Base-by-base conservation (phyloP, 2,797 vertebrate species). In the Spheniscus humboldti region DNA sequence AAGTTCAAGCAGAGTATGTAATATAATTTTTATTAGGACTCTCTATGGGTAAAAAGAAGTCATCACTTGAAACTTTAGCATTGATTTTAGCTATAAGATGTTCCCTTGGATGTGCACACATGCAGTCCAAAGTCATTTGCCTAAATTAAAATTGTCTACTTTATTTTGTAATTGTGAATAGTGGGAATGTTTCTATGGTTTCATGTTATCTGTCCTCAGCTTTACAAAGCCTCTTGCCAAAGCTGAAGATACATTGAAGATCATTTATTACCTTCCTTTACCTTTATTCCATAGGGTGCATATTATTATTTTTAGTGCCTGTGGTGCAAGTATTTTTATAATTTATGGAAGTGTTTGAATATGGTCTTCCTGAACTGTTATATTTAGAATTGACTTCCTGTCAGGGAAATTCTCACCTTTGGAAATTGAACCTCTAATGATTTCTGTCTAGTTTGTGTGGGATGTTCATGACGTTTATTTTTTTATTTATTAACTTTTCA, bases 261-360 rank as follows among this genome's bases (percentile, higher is more conserved):
- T 88, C 59, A 78, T 94, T 95, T 92, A 92, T 90, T 90, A 56
- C 86, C 80, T 98, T 97, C 88, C 86, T 92, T 79, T 96, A 74
- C 91, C 93, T 91, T 93, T 87, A 89, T 96, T 92, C 90, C 56
- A 37, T 92, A 74, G 68, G 43, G 71, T 77, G 85, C 74, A 88
- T 97, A 79, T 92, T 97, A 88, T 94, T 97, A 92, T 88, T 92
- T 97, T 94, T 95, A 79, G 83, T 88, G 76, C 48, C 56, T 91
- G 18, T 67, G 87, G 71, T 97, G 74, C 91, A 94, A 93, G 68
- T 93, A 87, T 95, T 96, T 98, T 96, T 96, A 53, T 96, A 97
- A 90, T 98, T 98, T 96, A 95, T 90, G 60, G 76, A 93, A 91
- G 57, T 82, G 41, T 93, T 97, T 94, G 90, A 98, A 94, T 96